Evolutionary conservation across 2,888 invertebrate species (phyloP).

Genomic region (Agriopis marginaria): DNA sequence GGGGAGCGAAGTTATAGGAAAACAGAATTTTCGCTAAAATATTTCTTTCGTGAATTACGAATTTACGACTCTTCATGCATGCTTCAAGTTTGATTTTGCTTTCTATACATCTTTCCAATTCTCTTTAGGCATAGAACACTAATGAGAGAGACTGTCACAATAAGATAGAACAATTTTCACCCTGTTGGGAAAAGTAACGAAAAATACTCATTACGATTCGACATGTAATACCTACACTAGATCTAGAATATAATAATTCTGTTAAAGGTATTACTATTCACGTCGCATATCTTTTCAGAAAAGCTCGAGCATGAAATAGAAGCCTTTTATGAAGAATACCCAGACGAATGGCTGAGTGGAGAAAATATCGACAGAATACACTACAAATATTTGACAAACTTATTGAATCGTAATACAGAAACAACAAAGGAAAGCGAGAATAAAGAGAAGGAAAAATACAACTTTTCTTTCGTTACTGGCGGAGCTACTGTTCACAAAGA

Average conservation of each 20-base stretch:
- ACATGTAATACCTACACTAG: constrained; percentile 2
- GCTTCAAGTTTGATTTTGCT: constrained; percentile 5
- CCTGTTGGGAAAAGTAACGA: neutral
- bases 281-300: constrained; percentile 64
- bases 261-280: constrained; percentile 23
- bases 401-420: constrained; percentile 51
- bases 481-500: constrained; percentile 34
- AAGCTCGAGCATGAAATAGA: constrained; percentile 74
- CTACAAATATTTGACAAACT: constrained; percentile 57
- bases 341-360: constrained; percentile 59
- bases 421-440: constrained; percentile 46
- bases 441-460: constrained; percentile 47
- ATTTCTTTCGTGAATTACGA: constrained; percentile 5
- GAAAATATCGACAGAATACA: constrained; percentile 60
- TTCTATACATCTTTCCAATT: neutral
- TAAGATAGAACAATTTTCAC: neutral
- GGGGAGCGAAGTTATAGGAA: constrained; percentile 22
- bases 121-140: neutral
- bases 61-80: neutral
- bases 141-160: neutral
- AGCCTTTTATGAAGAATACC: constrained; percentile 73
- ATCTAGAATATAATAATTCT: constrained; percentile 10
- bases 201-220: neutral
- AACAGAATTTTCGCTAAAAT: constrained; percentile 3
- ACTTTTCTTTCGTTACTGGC: constrained; percentile 36